Evolutionary conservation across 2,797 vertebrate species (phyloP).

Genomic region (Picus viridis): DNA sequence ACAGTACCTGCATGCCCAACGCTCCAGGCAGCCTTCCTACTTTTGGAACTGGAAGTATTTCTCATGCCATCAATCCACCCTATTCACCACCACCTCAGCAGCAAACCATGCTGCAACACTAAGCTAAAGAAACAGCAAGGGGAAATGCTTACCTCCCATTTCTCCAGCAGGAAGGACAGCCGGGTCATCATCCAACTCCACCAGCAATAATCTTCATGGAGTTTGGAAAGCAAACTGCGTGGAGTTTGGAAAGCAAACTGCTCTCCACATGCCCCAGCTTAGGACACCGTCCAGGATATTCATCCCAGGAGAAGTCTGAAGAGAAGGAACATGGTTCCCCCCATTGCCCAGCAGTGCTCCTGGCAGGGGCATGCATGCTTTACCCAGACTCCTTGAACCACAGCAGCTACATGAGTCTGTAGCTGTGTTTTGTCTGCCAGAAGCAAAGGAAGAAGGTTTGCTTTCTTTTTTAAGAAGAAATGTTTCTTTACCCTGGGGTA

Average conservation of each 20-base stretch:
- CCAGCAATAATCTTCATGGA: neutral
- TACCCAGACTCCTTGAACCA: neutral
- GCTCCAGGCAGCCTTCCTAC: neutral
- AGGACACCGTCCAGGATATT: neutral
- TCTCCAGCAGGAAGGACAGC: neutral
- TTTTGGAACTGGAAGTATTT: neutral
- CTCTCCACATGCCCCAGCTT: neutral
- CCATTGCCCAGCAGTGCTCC: neutral
- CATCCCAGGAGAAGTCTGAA: neutral
- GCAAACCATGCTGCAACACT: neutral
- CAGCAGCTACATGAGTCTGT: neutral
- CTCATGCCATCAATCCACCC: neutral
- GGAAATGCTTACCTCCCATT: rapidly evolving
- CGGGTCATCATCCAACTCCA: neutral
- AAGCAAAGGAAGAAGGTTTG: neutral
- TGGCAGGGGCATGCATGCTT: neutral
- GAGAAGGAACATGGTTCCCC: neutral
- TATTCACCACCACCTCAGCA: neutral
- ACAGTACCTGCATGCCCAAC: neutral
- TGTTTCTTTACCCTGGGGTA: neutral
- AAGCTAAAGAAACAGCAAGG: rapidly evolving
- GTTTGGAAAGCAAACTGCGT: neutral
- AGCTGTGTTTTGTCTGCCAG: neutral
- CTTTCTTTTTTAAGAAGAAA: neutral
- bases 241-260: neutral